Evolutionary conservation across 2,888 invertebrate species (phyloP).

Genomic region (Brachyptera risi): DNA sequence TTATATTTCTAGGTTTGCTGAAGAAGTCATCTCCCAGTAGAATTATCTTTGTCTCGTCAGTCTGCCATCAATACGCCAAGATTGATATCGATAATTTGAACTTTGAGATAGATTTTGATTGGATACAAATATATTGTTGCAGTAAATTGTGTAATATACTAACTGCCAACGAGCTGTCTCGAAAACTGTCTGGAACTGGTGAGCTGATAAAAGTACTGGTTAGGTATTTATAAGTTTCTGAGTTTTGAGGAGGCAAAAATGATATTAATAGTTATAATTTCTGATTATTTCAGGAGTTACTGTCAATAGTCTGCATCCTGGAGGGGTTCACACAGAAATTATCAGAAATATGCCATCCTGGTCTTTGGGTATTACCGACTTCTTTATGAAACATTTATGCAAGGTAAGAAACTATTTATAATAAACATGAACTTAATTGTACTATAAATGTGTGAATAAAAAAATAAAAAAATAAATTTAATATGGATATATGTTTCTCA

Average conservation of each 20-base stretch:
- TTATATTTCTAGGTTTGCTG: slow-evolving; percentile 39
- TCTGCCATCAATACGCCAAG: slow-evolving; percentile 46
- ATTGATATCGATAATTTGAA: slow-evolving; percentile 38
- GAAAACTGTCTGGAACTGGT: slow-evolving; percentile 44
- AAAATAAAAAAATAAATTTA: too few relatives aligned
- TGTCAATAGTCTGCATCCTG: slow-evolving; percentile 43
- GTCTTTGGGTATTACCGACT: too few relatives aligned
- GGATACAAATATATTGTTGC: slow-evolving; percentile 45
- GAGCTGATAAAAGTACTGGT: neutral
- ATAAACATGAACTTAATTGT: too few relatives aligned
- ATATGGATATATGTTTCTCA: too few relatives aligned
- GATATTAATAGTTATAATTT: too few relatives aligned
- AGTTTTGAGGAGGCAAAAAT: neutral
- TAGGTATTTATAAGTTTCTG: neutral
- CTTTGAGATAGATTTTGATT: slow-evolving; percentile 33
- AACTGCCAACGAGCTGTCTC: slow-evolving; percentile 49
- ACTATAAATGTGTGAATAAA: too few relatives aligned
- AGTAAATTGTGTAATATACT: slow-evolving; percentile 51
- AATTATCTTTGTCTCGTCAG: slow-evolving; percentile 49
- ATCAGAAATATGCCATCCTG: slow-evolving; percentile 23
- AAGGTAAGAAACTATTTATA: too few relatives aligned
- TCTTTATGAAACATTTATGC: too few relatives aligned
- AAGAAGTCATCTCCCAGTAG: slow-evolving; percentile 48
- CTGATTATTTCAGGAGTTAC: slow-evolving; percentile 37
- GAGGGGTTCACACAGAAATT: slow-evolving; percentile 37